Percentiles rank a stretch among this genome's conserved stretches.
Evolutionary conservation across 2,113 vertebrate species (phyloP).

Genomic region (Toxostoma redivivum): DNA sequence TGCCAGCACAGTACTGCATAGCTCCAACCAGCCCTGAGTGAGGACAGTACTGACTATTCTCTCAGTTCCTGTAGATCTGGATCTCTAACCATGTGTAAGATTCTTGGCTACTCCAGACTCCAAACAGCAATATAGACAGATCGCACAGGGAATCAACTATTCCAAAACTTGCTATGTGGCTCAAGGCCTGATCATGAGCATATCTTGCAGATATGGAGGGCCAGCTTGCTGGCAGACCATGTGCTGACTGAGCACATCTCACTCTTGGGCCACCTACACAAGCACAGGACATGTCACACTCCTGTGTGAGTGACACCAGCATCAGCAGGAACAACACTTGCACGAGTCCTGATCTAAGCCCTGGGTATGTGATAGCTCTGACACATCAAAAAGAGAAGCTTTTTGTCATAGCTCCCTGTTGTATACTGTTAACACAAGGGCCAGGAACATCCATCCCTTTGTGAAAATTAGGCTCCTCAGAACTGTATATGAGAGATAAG

Average conservation of each 20-base stretch:
- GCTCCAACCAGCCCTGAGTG: neutral
- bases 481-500: neutral
- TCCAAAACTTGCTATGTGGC: accelerated
- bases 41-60: neutral
- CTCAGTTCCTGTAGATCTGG: neutral
- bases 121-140: neutral
- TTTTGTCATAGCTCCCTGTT: neutral
- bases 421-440: neutral
- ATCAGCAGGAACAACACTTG: neutral
- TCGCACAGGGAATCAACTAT: neutral
- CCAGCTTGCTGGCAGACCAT: neutral
- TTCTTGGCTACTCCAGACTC: neutral
- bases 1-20: neutral
- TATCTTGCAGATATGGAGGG: neutral
- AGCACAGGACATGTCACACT: neutral
- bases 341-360: neutral
- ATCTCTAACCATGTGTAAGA: neutral
- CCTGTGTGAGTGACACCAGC: neutral
- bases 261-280: neutral
- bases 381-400: neutral
- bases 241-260: neutral
- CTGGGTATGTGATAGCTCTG: neutral
- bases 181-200: neutral
- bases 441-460: neutral
- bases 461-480: neutral